Conservation (phyloP, 2,797 vertebrate species). For the Helarctos malayanus region DNA sequence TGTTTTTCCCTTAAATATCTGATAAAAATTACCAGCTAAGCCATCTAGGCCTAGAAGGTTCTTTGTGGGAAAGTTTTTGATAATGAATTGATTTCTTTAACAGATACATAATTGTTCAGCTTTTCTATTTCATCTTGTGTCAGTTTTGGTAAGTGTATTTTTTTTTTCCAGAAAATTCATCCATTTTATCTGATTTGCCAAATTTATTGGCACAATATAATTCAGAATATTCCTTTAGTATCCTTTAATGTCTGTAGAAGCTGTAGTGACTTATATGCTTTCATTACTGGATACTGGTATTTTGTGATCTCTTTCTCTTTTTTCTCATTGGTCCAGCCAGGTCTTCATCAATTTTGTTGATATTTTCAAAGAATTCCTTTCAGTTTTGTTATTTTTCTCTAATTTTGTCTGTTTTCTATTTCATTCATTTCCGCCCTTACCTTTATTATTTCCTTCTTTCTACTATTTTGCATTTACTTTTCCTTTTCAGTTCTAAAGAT, state of each 20-base stretch:
- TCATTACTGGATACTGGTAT: background rate
- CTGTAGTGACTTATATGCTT: background rate
- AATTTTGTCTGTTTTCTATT: slow-evolving; percentile 33
- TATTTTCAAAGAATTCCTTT: slow-evolving; percentile 51
- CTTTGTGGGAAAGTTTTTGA: background rate
- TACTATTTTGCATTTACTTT: slow-evolving; percentile 49
- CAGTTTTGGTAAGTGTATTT: background rate
- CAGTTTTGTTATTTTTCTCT: slow-evolving; percentile 31
- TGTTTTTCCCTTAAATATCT: background rate
- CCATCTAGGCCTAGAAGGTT: background rate
- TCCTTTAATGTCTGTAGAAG: background rate
- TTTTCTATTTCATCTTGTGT: background rate
- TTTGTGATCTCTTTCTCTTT: background rate
- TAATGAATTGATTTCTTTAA: slow-evolving; percentile 29
- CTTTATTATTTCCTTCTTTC: slow-evolving; percentile 49
- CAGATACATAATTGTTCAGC: background rate
- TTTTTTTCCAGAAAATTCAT: slow-evolving; percentile 18
- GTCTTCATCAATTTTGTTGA: background rate
- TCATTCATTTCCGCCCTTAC: slow-evolving; percentile 20
- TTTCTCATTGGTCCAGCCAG: background rate
- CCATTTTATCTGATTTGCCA: background rate
- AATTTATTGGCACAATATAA: background rate
- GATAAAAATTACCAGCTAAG: background rate
- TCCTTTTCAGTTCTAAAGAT: slow-evolving; percentile 6
- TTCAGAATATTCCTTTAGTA: background rate